Percentiles rank a stretch among this genome's conserved stretches.
These are phyloP conservation scores for Neosilurus hyrtlii DNA, from an alignment of 2,797 vertebrate genomes.

Conservation along the genomic window DNA sequence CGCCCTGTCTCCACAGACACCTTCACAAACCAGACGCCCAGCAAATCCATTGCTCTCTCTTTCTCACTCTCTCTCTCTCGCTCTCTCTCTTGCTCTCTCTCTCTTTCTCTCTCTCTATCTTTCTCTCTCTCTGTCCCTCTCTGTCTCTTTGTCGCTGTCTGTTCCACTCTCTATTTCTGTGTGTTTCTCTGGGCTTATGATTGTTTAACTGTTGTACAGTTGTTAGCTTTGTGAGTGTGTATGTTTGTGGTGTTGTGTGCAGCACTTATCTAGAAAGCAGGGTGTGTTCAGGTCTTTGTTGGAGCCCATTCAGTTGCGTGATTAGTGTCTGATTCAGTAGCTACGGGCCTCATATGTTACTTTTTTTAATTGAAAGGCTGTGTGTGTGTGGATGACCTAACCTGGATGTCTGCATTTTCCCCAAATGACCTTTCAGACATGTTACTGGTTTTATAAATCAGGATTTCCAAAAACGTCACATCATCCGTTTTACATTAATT, in stretches of 20 bases:
- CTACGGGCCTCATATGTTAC: conserved; percentile 9
- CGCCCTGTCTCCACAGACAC: conserved; percentile 40
- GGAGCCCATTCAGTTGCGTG: neutral
- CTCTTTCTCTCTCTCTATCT: neutral
- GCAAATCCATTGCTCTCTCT: conserved; percentile 51
- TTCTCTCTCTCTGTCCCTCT: too few species aligned
- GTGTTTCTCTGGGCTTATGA: conserved; percentile 13
- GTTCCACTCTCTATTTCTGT: too few species aligned
- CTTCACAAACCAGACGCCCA: conserved; percentile 40
- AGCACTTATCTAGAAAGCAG: conserved; percentile 7
- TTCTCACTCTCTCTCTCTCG: conserved; percentile 30
- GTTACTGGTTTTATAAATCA: conserved; percentile 57
- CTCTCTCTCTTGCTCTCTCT: neutral
- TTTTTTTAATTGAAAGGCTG: conserved; percentile 2
- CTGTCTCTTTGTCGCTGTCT: too few species aligned
- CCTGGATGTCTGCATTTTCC: conserved; percentile 33
- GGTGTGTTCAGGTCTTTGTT: neutral
- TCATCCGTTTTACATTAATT: conserved; percentile 53
- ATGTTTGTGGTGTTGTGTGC: conserved; percentile 2
- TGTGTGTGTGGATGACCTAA: conserved; percentile 24
- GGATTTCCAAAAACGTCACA: conserved; percentile 44
- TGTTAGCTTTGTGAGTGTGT: conserved; percentile 1
- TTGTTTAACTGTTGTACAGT: neutral
- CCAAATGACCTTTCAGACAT: conserved; percentile 50
- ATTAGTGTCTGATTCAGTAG: conserved; percentile 21